Evolutionary conservation across 2,888 invertebrate genomes (phyloP).

Genomic region (Drosophila crucigera): DNA sequence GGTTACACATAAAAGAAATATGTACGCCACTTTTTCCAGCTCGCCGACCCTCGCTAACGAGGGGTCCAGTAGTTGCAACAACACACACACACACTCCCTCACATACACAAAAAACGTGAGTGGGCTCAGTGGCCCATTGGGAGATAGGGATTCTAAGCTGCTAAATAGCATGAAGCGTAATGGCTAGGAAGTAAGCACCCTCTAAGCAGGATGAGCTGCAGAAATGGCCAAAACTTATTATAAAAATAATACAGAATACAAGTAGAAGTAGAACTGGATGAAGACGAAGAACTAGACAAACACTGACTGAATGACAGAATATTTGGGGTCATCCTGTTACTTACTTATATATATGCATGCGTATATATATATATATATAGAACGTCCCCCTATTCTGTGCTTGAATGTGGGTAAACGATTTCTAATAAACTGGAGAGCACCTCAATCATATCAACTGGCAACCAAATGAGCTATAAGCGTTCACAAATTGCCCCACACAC

Average conservation of each 20-base stretch:
- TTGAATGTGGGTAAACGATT: constrained; percentile 36
- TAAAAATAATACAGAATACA: constrained; percentile 67
- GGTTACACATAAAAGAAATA: constrained; percentile 73
- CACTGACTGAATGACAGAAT: constrained; percentile 10
- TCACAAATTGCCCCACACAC: constrained; percentile 42
- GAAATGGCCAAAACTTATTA: constrained; percentile 78
- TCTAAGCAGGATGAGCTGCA: constrained; percentile 78
- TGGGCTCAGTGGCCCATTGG: background rate
- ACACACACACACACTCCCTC: background rate
- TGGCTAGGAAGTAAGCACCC: constrained; percentile 72
- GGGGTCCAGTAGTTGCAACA: constrained; percentile 28
- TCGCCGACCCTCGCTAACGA: constrained; percentile 50
- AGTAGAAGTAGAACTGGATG: constrained; percentile 13
- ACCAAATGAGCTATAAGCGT: constrained; percentile 76
- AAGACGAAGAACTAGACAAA: background rate
- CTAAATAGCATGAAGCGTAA: constrained; percentile 72
- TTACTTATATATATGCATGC: background rate
- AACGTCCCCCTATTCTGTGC: background rate
- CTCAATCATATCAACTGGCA: constrained; percentile 68
- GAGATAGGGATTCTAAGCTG: constrained; percentile 57
- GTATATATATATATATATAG: background rate
- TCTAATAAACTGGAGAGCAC: constrained; percentile 46
- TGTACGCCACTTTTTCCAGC: constrained; percentile 49
- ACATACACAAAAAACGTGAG: background rate
- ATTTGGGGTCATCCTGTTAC: constrained; percentile 11